Base-by-base conservation (phyloP, 2,888 invertebrate genomes). In the Abscondita cerata region DNA sequence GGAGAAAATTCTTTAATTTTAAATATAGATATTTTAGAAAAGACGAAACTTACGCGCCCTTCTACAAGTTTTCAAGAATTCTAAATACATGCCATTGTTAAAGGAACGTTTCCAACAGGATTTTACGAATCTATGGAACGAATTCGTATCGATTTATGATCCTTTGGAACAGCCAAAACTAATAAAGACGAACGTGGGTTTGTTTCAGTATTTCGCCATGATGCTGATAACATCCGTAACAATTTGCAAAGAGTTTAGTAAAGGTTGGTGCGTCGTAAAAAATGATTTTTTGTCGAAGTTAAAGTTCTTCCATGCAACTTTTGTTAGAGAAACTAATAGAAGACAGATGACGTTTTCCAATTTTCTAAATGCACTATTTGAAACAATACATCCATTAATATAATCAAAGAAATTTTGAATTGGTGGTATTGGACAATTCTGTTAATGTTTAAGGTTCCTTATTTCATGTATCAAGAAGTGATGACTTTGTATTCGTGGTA, bases 121-220 rank as follows among this genome's bases (percentile, higher is more conserved):
- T 61, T 78, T 90, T 31, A 86, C 89, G 13, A 91, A 91, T 69
- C 83, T 86, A 15, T 93, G 92, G 92, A 92, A 92, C 73, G 91
- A 91, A 72, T 91, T 92, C 68, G 85, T 91, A 4, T 89, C 88
- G 18, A 87, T 89, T 71, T 90, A 91, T 67, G 93, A 93, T 75
- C 92, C 92, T 0, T 80, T 89, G 3, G 91, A 92, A 75, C 86
- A 89, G 57, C 89, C 91, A 0, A 83, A 87, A 61, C 83, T 88
- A 0, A 74, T 86, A 12, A 89, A 89, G 72, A 83, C 83, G 4
- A 76, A 83, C 15, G 87, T 87, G 0, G 86, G 86, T 4, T 77
- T 85, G 0, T 85, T 85, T 52, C 85, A 87, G 66, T 87, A 88
- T 19, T 74, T 85, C 1, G 89, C 89, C 0, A 82, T 91, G 40